Conservation (phyloP, 1,140 invertebrate genomes). For the Patella vulgata region DNA sequence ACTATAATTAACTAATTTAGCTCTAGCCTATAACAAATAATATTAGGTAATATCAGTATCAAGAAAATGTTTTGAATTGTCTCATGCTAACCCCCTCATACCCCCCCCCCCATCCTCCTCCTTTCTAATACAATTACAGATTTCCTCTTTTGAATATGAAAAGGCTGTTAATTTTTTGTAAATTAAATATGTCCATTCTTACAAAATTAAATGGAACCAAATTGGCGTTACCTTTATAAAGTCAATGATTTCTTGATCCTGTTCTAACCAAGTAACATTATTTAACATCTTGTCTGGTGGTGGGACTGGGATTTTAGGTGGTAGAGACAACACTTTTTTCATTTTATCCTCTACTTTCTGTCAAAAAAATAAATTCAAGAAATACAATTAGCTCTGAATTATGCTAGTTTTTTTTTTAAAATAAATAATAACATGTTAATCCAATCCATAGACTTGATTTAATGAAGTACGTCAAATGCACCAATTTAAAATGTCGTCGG, state of each 20-base stretch:
- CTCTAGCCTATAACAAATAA: constrained; percentile 40
- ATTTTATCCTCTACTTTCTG: constrained; percentile 57
- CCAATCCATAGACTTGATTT: too few relatives aligned
- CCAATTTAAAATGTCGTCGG: too few relatives aligned
- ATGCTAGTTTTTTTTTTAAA: not conserved
- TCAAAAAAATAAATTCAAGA: constrained; percentile 6
- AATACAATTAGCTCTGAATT: not conserved
- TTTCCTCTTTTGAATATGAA: too few relatives aligned
- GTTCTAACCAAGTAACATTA: constrained; percentile 56
- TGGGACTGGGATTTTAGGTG: constrained; percentile 52
- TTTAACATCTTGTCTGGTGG: constrained; percentile 53
- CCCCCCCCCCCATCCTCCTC: too few relatives aligned
- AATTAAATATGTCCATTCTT: too few relatives aligned
- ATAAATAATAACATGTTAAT: not conserved
- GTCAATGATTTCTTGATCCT: constrained; percentile 44
- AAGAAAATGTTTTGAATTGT: not conserved
- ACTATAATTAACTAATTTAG: constrained; percentile 48
- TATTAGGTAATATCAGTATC: not conserved
- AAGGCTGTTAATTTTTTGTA: too few relatives aligned
- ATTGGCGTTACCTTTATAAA: constrained; percentile 60
- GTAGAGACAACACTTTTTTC: constrained; percentile 51
- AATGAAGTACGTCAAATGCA: too few relatives aligned
- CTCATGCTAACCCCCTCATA: not conserved
- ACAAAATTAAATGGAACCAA: too few relatives aligned
- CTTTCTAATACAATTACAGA: too few relatives aligned